Base-by-base conservation (phyloP, 2,113 vertebrate species). In the Phocoena sinus region DNA sequence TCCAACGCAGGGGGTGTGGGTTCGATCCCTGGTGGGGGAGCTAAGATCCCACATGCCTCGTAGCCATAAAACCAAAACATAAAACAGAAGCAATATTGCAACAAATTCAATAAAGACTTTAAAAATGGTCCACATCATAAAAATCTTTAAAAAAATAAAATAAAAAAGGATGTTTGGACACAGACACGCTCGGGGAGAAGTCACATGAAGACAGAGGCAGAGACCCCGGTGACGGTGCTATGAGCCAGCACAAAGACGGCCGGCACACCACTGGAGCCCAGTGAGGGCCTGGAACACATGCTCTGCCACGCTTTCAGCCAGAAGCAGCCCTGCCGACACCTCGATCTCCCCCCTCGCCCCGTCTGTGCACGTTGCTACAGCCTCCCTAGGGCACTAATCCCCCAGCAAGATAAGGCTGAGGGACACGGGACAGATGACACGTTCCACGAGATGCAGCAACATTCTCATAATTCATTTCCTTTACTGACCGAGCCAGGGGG, bases 341-440 rank as follows among this genome's bases (percentile, higher is more conserved):
- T 3, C 20, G 26, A 20, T 12, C 56, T 8, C 7, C 4, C 23
- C 15, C 4, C 28, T 67, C 21, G 15, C 50, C 50, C 50, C 15
- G 50, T 53, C 50, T 2, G 14, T 20, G 14, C 8, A 0, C 25
- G 36, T 33, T 20, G 28, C 33, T 6, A 2, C 8, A 8, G 13
- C 20, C 25, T 12, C 41, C 38, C 62, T 2, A 5, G 71, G 58
- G 31, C 28, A 17, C 26, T 6, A 53, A 53, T 53, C 26, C 18
- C 4, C 0, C 6, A 14, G 8, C 53, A 13, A 31, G n/a, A 53
- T 9, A 3, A 28, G 38, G 11, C 23, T 2, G 23, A 60, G n/a
- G 60, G 25, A 17, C 0, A 0, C 3, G n/a, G 5, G 1, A 15
- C 11, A 15, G 44, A 9, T 28, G 1, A 8, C 3, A 1, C 3